These are phyloP conservation scores for Misgurnus anguillicaudatus DNA, from an alignment of 2,113 vertebrate genomes.

Conservation along the genomic window DNA sequence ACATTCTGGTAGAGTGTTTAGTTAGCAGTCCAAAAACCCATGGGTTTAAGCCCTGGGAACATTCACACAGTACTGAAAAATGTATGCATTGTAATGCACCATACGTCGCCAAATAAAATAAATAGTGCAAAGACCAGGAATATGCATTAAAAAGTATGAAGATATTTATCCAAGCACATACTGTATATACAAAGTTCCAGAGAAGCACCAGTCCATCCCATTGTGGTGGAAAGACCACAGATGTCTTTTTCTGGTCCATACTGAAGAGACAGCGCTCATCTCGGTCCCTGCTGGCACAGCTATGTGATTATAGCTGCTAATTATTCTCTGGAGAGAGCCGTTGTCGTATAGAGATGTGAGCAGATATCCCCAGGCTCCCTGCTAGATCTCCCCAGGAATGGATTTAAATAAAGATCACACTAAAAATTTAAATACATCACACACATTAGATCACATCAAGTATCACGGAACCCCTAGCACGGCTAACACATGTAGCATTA, in stretches of 20 bases:
- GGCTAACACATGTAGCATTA: not conserved
- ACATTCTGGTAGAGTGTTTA: too few relatives aligned
- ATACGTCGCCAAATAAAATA: too few relatives aligned
- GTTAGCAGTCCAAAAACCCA: too few relatives aligned
- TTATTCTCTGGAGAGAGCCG: conserved; percentile 51
- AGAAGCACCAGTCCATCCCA: not conserved
- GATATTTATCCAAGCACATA: too few relatives aligned
- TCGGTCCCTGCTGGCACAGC: conserved; percentile 42
- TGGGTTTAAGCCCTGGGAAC: too few relatives aligned
- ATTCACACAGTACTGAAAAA: too few relatives aligned
- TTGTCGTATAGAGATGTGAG: conserved; percentile 45
- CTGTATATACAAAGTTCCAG: too few relatives aligned
- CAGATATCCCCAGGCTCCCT: conserved; percentile 31
- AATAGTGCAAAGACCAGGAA: too few relatives aligned
- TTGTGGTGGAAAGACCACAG: conserved; percentile 6
- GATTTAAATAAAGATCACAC: conserved; percentile 45
- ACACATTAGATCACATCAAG: not conserved
- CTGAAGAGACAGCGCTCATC: conserved; percentile 23
- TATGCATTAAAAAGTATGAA: too few relatives aligned
- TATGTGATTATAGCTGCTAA: conserved; percentile 52
- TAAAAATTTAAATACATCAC: conserved; percentile 16
- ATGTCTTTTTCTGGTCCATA: conserved; percentile 29
- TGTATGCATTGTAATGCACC: too few relatives aligned
- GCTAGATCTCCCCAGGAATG: conserved; percentile 39
- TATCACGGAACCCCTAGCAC: not conserved